Percentiles rank a stretch among this genome's conserved stretches.
Evolutionary conservation across 2,888 invertebrate species (phyloP).

Genomic region (Chelonus formosanus): DNA sequence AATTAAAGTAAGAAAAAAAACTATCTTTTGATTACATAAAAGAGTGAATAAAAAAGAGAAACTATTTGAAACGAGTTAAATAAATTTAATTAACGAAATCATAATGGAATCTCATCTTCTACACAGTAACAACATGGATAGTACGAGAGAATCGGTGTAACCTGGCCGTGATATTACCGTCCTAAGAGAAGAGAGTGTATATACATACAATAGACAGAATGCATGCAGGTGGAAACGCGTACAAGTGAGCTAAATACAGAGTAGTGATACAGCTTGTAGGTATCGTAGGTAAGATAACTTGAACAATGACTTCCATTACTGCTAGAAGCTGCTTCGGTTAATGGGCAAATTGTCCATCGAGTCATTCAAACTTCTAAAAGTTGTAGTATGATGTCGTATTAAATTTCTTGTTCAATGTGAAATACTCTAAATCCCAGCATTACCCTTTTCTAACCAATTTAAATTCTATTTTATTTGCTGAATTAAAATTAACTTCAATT

Average conservation of each 20-base stretch:
- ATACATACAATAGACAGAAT: constrained; percentile 34
- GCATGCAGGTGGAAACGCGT: constrained; percentile 36
- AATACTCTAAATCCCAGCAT: background rate
- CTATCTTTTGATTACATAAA: too few relatives aligned
- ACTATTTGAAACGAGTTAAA: too few relatives aligned
- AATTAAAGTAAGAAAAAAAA: too few relatives aligned
- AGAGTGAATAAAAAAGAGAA: too few relatives aligned
- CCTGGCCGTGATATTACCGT: background rate
- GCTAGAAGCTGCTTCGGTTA: constrained; percentile 56
- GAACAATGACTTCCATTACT: constrained; percentile 63
- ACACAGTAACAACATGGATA: too few relatives aligned
- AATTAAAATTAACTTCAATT: too few relatives aligned
- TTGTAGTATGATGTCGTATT: constrained; percentile 6
- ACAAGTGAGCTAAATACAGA: constrained; percentile 29
- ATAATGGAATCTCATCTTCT: constrained; percentile 60
- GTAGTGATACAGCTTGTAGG: constrained; percentile 31
- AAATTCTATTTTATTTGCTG: background rate
- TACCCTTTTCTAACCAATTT: background rate
- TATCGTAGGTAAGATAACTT: constrained; percentile 53
- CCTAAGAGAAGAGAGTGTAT: constrained; percentile 9
- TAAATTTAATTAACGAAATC: constrained; percentile 41
- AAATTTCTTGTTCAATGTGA: background rate
- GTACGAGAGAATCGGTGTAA: too few relatives aligned
- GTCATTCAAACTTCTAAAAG: constrained; percentile 58
- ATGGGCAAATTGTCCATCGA: constrained; percentile 60